phyloP scores from a whole-genome alignment of 2,888 invertebrate species.

The Acanthoscelides obtectus region DNA sequence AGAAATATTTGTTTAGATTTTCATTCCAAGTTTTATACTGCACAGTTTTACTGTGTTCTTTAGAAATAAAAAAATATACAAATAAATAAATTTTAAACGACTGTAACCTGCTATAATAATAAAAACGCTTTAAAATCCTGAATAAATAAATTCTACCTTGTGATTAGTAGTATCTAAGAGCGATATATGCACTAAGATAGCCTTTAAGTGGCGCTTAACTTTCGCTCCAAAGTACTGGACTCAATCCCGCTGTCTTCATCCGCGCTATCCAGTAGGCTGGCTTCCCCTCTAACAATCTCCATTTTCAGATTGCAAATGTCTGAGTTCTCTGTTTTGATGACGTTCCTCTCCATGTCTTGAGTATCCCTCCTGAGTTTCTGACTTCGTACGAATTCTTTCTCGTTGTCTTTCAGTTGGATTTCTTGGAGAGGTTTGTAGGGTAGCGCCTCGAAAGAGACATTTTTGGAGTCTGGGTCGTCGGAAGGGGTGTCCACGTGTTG shows the following conservation, averaged over 20 bases:
- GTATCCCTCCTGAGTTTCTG: background rate
- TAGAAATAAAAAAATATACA: background rate
- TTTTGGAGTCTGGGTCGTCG: slow-evolving; percentile 34
- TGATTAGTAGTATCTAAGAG: background rate
- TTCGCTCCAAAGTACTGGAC: slow-evolving; percentile 58
- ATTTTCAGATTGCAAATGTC: slow-evolving; percentile 23
- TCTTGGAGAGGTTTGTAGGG: slow-evolving; percentile 39
- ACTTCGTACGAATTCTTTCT: slow-evolving; percentile 1
- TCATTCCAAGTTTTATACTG: no score
- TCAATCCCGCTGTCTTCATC: slow-evolving; percentile 64
- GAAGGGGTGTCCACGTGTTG: slow-evolving; percentile 46
- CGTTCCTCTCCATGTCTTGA: slow-evolving; percentile 6
- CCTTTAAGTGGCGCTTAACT: slow-evolving; percentile 22
- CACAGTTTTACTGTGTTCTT: background rate
- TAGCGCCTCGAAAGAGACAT: slow-evolving; percentile 46
- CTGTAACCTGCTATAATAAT: background rate
- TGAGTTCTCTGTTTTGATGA: slow-evolving; percentile 16
- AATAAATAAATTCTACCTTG: background rate
- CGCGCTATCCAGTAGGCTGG: slow-evolving; percentile 59
- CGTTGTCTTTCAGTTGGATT: background rate
- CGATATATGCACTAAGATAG: background rate
- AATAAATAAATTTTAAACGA: background rate
- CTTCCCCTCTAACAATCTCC: slow-evolving; percentile 49
- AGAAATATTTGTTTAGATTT: no score
- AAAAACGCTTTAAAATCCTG: background rate